Percentiles rank a stretch among this genome's conserved stretches.
Evolutionary conservation across 2,888 invertebrate genomes (phyloP).

Genomic region (Morpho deidamia): DNA sequence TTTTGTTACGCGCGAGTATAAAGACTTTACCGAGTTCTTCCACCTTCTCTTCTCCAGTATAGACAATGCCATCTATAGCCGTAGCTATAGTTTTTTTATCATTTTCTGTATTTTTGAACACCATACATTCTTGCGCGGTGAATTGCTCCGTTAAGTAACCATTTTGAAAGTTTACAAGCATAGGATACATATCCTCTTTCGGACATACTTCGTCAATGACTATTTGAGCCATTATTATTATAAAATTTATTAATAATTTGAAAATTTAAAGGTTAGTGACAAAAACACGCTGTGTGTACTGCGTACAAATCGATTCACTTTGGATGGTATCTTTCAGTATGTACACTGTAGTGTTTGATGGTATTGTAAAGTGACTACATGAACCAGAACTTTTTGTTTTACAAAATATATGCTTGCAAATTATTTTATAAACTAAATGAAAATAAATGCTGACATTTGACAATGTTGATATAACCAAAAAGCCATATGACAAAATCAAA

Average conservation of each 20-base stretch:
- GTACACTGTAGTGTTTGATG: too few species aligned
- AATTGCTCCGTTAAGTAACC: conserved; percentile 52
- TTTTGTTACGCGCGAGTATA: conserved; percentile 46
- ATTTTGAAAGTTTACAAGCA: conserved; percentile 57
- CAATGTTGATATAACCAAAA: too few species aligned
- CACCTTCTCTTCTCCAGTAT: conserved; percentile 48
- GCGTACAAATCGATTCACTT: too few species aligned
- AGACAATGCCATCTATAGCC: conserved; percentile 43
- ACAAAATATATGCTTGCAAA: too few species aligned
- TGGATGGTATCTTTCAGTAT: too few species aligned
- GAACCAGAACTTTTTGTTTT: too few species aligned
- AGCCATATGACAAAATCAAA: too few species aligned
- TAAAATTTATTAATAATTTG: not conserved
- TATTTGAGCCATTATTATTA: conserved; percentile 42
- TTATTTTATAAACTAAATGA: too few species aligned
- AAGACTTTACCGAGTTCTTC: conserved; percentile 48
- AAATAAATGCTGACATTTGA: too few species aligned
- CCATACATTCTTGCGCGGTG: conserved; percentile 32
- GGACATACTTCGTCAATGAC: conserved; percentile 48
- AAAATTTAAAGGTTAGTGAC: not conserved
- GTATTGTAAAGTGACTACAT: too few species aligned
- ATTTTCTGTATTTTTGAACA: conserved; percentile 39
- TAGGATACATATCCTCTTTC: conserved; percentile 39
- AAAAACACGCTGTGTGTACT: too few species aligned
- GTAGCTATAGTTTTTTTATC: conserved; percentile 37